Evolutionary conservation across 2,797 vertebrate species (phyloP).

Genomic region (Mormyrops boulengeri): DNA sequence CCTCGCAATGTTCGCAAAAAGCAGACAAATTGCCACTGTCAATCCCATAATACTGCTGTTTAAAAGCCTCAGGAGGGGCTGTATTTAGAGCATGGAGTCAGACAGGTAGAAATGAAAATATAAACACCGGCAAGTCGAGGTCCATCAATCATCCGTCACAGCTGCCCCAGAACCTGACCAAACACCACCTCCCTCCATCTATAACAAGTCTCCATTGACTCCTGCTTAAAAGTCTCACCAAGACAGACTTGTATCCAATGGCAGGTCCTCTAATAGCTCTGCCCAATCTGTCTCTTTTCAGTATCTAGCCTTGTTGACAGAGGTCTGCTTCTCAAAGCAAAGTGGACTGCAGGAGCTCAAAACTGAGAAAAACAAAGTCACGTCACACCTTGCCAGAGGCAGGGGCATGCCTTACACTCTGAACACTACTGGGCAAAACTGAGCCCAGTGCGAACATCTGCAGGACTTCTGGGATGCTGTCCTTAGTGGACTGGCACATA

Average conservation of each 20-base stretch:
- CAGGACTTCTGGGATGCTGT: background rate
- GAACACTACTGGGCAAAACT: background rate
- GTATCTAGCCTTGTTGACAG: conserved; percentile 32
- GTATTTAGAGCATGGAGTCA: conserved; percentile 28
- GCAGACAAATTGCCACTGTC: conserved; percentile 33
- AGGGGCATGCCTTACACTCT: too few relatives aligned
- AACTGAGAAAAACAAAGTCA: background rate
- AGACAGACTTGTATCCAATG: conserved; percentile 9
- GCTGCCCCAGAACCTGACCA: conserved; percentile 27
- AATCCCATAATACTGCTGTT: conserved; percentile 30
- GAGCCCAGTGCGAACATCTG: background rate
- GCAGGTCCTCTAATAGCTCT: background rate
- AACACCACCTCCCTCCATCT: conserved; percentile 20
- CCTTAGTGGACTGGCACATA: conserved; percentile 31
- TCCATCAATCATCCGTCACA: conserved; percentile 34
- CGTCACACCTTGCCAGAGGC: background rate
- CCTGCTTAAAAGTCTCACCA: conserved; percentile 36
- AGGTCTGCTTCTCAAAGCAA: background rate
- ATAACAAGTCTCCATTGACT: conserved; percentile 35
- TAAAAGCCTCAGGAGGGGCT: conserved; percentile 30
- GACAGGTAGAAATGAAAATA: conserved; percentile 31
- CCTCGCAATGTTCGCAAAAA: conserved; percentile 7
- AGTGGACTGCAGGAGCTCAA: background rate
- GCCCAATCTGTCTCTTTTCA: conserved; percentile 34
- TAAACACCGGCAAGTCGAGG: conserved; percentile 25